These are phyloP conservation scores for Gyrodactylus salaris DNA, from an alignment of 1,140 invertebrate genomes.

Conservation along the genomic window DNA sequence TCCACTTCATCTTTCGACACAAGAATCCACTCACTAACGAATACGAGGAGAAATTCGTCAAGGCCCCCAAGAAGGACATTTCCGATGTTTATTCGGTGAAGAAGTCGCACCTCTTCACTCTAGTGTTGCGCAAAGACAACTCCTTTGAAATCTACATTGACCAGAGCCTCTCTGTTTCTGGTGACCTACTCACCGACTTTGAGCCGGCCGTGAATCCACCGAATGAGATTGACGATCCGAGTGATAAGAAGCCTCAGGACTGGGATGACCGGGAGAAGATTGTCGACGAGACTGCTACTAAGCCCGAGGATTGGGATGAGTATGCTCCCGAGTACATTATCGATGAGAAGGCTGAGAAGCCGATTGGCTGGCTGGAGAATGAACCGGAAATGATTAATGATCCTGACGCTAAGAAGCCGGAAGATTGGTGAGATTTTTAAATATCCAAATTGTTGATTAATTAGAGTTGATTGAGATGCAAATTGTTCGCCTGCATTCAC, in stretches of 20 bases:
- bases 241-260: constrained; percentile 51
- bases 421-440: too few species aligned
- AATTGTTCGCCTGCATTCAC: too few species aligned
- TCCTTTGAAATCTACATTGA: constrained; percentile 25
- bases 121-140: constrained; percentile 43
- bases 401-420: constrained; percentile 46
- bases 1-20: constrained; percentile 67
- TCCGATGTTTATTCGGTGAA: constrained; percentile 62
- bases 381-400: constrained; percentile 57
- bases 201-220: constrained; percentile 63
- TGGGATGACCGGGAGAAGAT: constrained; percentile 94
- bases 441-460: constrained; percentile 13
- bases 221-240: constrained; percentile 63
- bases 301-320: constrained; percentile 40
- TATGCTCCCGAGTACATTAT: constrained; percentile 16
- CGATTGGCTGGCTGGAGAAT: constrained; percentile 33
- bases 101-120: constrained; percentile 51
- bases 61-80: constrained; percentile 37
- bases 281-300: constrained; percentile 43
- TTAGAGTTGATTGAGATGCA: too few species aligned
- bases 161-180: constrained; percentile 39
- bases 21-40: constrained; percentile 53
- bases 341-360: constrained; percentile 17
- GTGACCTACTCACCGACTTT: constrained; percentile 49
- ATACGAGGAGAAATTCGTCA: constrained; percentile 30